phyloP scores from a whole-genome alignment of 2,888 invertebrate genomes.

The Listrodromus nycthemerus region DNA sequence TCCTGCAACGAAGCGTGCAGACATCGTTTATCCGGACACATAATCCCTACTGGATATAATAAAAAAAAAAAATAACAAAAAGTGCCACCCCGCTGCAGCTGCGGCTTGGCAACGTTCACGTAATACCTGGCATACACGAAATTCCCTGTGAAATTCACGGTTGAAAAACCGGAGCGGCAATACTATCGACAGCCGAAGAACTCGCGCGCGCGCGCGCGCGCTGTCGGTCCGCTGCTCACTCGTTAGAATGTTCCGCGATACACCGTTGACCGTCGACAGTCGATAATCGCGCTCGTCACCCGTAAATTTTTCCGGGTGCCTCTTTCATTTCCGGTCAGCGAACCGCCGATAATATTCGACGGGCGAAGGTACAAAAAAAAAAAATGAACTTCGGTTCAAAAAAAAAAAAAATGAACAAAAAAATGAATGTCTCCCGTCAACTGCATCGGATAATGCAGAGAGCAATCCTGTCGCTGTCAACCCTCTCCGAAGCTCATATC shows the following conservation, averaged over 20 bases:
- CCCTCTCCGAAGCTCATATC: background rate
- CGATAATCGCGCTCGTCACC: slow-evolving; percentile 62
- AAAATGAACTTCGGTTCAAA: background rate
- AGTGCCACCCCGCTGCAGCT: slow-evolving; percentile 40
- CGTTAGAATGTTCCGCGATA: slow-evolving; percentile 26
- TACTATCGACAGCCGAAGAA: background rate
- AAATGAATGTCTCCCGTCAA: background rate
- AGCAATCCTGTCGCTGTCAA: slow-evolving; percentile 5
- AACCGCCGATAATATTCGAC: slow-evolving; percentile 43
- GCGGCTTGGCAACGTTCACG: slow-evolving; percentile 5
- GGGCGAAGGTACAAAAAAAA: background rate
- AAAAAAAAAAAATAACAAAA: slow-evolving; percentile 10
- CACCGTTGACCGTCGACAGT: slow-evolving; percentile 45
- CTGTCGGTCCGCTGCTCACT: slow-evolving; percentile 11
- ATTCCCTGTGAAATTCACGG: slow-evolving; percentile 50
- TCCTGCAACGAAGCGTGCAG: background rate
- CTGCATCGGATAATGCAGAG: too few relatives aligned
- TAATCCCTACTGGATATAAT: background rate
- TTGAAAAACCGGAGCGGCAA: slow-evolving; percentile 37
- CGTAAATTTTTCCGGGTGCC: slow-evolving; percentile 40
- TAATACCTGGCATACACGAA: slow-evolving; percentile 16
- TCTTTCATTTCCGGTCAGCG: slow-evolving; percentile 55
- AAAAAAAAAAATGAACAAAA: slow-evolving; percentile 9
- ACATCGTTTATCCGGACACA: slow-evolving; percentile 56
- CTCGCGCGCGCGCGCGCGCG: background rate